These are phyloP conservation scores for Ormyrus nitidulus DNA, from an alignment of 2,888 invertebrate genomes.

Conservation along the genomic window DNA sequence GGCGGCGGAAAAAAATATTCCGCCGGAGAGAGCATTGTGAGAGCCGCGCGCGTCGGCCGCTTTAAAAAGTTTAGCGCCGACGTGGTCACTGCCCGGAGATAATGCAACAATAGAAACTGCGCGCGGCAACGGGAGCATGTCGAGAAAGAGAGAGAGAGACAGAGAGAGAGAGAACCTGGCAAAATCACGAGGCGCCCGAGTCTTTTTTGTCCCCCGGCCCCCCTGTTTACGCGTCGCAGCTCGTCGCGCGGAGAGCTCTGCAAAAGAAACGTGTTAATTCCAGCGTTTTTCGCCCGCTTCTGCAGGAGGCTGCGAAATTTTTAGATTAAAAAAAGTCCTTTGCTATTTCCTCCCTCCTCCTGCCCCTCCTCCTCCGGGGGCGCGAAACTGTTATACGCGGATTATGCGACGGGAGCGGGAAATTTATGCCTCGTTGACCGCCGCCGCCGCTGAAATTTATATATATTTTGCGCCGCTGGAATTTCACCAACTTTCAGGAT, in stretches of 20 bases:
- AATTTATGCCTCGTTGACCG: slow-evolving; percentile 30
- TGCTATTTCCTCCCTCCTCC: no score
- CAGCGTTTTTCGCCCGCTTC: slow-evolving; percentile 11
- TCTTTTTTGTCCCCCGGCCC: background rate
- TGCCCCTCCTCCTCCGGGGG: background rate
- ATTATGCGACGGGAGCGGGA: slow-evolving; percentile 31
- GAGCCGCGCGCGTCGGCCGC: background rate
- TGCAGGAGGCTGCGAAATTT: slow-evolving; percentile 20
- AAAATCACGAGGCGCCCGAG: background rate
- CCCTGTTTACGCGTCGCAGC: slow-evolving; percentile 11
- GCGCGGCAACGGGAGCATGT: slow-evolving; percentile 43
- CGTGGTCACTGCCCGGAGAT: slow-evolving; percentile 67
- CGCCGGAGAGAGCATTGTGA: no score
- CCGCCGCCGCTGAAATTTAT: background rate
- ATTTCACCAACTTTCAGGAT: background rate
- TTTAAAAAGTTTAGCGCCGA: slow-evolving; percentile 68
- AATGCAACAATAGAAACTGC: slow-evolving; percentile 66
- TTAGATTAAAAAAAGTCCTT: slow-evolving; percentile 47
- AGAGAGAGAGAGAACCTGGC: background rate
- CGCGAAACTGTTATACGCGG: slow-evolving; percentile 19
- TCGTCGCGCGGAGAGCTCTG: background rate
- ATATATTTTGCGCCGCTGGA: slow-evolving; percentile 2
- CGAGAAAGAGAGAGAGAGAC: slow-evolving; percentile 5
- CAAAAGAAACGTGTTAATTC: slow-evolving; percentile 45
- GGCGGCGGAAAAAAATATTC: no score